A percentile compares a stretch with the other conserved stretches of the same genome.
Conservation (phyloP, 2,113 vertebrate genomes). For the Tiliqua scincoides region DNA sequence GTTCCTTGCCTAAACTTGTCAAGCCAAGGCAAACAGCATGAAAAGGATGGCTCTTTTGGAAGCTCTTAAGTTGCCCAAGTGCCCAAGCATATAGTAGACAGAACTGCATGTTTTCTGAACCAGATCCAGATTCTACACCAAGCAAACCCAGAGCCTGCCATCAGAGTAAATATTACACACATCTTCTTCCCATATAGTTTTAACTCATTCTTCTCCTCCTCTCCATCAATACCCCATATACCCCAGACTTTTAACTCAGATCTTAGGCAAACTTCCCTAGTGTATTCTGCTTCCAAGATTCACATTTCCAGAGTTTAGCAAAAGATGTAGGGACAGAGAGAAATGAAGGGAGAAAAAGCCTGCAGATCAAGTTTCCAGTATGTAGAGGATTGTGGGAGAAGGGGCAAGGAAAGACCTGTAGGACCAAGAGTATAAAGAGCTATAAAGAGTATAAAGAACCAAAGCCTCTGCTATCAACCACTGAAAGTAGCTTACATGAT, state of each 20-base stretch:
- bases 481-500: neutral
- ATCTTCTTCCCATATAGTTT: neutral
- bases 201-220: neutral
- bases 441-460: neutral
- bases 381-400: neutral
- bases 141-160: neutral
- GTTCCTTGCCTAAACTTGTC: conserved; percentile 67
- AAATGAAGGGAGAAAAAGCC: neutral
- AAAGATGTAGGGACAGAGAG: neutral
- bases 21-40: conserved; percentile 39
- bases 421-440: too few relatives aligned
- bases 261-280: neutral
- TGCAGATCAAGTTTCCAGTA: neutral
- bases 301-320: conserved; percentile 1
- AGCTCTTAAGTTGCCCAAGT: conserved; percentile 28
- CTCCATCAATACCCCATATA: neutral
- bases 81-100: neutral
- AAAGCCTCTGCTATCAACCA: neutral
- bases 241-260: neutral
- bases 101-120: neutral
- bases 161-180: neutral
- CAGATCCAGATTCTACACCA: neutral
- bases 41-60: conserved; percentile 43
- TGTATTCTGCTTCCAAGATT: neutral
- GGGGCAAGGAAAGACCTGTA: neutral